phyloP scores from a whole-genome alignment of 2,888 invertebrate genomes.

The Pheosia gnoma region DNA sequence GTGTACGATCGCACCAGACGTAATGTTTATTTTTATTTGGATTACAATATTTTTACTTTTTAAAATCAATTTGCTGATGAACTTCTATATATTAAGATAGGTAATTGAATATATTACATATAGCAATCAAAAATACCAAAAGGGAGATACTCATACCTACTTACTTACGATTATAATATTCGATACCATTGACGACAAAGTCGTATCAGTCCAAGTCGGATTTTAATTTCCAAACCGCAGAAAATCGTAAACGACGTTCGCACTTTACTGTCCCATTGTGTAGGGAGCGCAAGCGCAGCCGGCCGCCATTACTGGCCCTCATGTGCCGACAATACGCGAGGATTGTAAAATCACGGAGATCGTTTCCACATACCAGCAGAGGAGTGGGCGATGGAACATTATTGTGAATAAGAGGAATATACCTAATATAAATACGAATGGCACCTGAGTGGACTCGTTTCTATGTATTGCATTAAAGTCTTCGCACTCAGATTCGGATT shows the following conservation, averaged over 20 bases:
- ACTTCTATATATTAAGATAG: too few relatives aligned
- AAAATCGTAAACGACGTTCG: constrained; percentile 73
- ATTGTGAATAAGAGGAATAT: constrained; percentile 6
- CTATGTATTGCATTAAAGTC: too few relatives aligned
- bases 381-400: constrained; percentile 31
- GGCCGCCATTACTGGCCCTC: constrained; percentile 58
- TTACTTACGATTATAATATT: constrained; percentile 16
- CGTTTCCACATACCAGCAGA: constrained; percentile 41
- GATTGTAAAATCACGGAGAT: constrained; percentile 58
- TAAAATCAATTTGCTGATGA: too few relatives aligned
- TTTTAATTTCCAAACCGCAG: constrained; percentile 85
- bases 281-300: constrained; percentile 41
- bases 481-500: too few relatives aligned
- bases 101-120: too few relatives aligned
- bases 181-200: constrained; percentile 27
- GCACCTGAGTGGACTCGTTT: too few relatives aligned
- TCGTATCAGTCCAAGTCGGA: constrained; percentile 68
- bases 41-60: too few relatives aligned
- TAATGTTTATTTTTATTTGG: too few relatives aligned
- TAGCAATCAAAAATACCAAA: too few relatives aligned
- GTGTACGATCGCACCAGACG: too few relatives aligned
- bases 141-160: too few relatives aligned
- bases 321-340: constrained; percentile 50
- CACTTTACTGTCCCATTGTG: constrained; percentile 81
- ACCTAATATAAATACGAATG: too few relatives aligned